Percentiles rank a stretch among this genome's conserved stretches.
These are phyloP conservation scores for Drosophila melanosoma DNA, from an alignment of 2,888 invertebrate genomes.

Conservation along the genomic window DNA sequence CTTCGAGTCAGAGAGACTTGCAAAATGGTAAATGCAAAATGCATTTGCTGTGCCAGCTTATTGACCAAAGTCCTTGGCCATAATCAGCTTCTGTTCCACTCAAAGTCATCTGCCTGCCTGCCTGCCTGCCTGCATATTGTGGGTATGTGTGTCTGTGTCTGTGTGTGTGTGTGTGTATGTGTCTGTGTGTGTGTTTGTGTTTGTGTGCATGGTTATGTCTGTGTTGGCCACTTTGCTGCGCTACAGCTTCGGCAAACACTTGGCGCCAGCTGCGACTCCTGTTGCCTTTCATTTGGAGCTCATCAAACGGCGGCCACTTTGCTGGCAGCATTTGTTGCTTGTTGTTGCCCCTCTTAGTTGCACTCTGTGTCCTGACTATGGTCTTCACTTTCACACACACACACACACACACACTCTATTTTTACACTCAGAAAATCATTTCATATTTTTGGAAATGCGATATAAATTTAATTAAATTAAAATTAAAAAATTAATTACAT, in stretches of 20 bases:
- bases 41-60: constrained; percentile 55
- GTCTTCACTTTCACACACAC: neutral
- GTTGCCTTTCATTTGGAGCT: constrained; percentile 63
- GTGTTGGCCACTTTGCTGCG: constrained; percentile 62
- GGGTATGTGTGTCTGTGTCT: neutral
- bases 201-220: constrained; percentile 12
- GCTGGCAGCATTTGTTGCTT: constrained; percentile 36
- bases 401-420: neutral
- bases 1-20: neutral
- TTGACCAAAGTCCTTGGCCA: constrained; percentile 66
- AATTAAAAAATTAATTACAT: too few species aligned
- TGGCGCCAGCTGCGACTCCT: constrained; percentile 54
- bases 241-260: constrained; percentile 66
- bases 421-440: neutral
- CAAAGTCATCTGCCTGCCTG: constrained; percentile 64
- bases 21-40: constrained; percentile 38
- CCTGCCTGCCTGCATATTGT: neutral
- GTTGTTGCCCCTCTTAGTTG: neutral
- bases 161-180: neutral
- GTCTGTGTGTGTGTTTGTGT: constrained; percentile 1
- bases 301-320: constrained; percentile 56
- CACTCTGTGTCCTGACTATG: constrained; percentile 3
- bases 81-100: constrained; percentile 73
- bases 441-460: neutral
- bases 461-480: neutral